Percentiles rank a stretch among this genome's conserved stretches.
These are phyloP conservation scores for Drosophila kanekoi DNA, from an alignment of 2,888 invertebrate genomes.

Conservation along the genomic window DNA sequence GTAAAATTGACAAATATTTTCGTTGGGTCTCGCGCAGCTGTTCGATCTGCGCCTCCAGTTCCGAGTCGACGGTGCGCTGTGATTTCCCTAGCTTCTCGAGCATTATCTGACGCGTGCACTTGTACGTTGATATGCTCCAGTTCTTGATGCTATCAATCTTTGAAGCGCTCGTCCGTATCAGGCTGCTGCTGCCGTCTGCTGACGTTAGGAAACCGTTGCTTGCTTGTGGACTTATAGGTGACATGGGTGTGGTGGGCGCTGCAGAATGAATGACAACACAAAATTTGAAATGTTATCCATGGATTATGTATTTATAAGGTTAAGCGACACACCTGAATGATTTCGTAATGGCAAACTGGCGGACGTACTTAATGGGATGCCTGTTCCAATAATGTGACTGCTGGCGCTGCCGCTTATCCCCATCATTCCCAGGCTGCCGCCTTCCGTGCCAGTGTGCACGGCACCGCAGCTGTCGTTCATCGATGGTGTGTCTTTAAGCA, in stretches of 20 bases:
- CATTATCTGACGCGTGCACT: conserved; percentile 98
- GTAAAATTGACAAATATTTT: conserved; percentile 94
- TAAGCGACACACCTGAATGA: conserved; percentile 86
- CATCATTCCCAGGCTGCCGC: conserved; percentile 51
- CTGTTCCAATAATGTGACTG: conserved; percentile 57
- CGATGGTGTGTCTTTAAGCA: conserved; percentile 93
- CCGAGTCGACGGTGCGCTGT: conserved; percentile 95
- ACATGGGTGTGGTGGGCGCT: conserved; percentile 86
- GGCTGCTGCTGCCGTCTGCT: conserved; percentile 74
- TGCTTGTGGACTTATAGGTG: conserved; percentile 84
- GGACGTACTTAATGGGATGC: conserved; percentile 88
- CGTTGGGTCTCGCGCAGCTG: conserved; percentile 96
- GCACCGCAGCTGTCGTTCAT: conserved; percentile 91
- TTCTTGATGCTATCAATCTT: conserved; percentile 96
- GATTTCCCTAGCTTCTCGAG: conserved; percentile 98
- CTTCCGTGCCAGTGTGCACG: conserved; percentile 91
- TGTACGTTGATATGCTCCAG: conserved; percentile 99
- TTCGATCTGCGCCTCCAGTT: conserved; percentile 97
- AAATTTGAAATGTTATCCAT: background rate
- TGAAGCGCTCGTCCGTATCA: conserved; percentile 86
- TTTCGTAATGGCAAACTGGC: conserved; percentile 90
- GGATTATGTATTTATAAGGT: background rate
- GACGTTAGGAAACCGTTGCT: conserved; percentile 62
- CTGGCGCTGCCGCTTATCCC: conserved; percentile 58
- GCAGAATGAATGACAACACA: conserved; percentile 1